Conservation (phyloP, 2,888 invertebrate species). For the Erannis defoliaria region DNA sequence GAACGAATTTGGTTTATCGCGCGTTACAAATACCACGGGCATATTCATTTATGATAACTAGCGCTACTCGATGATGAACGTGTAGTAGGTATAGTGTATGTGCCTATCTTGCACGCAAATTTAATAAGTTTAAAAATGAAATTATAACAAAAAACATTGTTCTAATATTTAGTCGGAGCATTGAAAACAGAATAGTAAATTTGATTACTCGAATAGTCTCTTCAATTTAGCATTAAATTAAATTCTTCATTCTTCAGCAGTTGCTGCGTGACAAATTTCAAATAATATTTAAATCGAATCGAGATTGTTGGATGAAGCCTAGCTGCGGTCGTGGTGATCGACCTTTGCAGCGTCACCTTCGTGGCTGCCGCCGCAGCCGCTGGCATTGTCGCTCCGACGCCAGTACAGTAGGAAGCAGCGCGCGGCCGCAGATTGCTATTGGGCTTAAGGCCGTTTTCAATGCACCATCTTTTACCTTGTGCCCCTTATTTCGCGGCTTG, state of each 20-base stretch:
- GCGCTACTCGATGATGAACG: not conserved
- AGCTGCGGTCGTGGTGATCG: conserved; percentile 65
- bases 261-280: conserved; percentile 21
- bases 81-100: not conserved
- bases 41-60: conserved; percentile 35
- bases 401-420: conserved; percentile 85
- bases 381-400: conserved; percentile 83
- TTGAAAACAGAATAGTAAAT: conserved; percentile 4
- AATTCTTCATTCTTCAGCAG: conserved; percentile 16
- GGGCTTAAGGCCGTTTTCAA: conserved; percentile 86
- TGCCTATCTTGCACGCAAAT: conserved; percentile 49
- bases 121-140: conserved; percentile 57
- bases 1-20: conserved; percentile 29
- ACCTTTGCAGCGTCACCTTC: conserved; percentile 82
- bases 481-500: conserved; percentile 79
- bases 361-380: conserved; percentile 62
- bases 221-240: conserved; percentile 10
- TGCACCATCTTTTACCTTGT: conserved; percentile 87
- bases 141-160: no score
- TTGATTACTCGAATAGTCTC: conserved; percentile 9
- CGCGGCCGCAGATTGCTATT: conserved; percentile 81
- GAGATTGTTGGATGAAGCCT: conserved; percentile 44
- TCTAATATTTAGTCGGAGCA: no score
- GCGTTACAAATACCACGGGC: conserved; percentile 26
- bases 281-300: conserved; percentile 26